Base-by-base conservation (phyloP, 2,797 vertebrate genomes). In the Parotocinclus haroldoi region DNA sequence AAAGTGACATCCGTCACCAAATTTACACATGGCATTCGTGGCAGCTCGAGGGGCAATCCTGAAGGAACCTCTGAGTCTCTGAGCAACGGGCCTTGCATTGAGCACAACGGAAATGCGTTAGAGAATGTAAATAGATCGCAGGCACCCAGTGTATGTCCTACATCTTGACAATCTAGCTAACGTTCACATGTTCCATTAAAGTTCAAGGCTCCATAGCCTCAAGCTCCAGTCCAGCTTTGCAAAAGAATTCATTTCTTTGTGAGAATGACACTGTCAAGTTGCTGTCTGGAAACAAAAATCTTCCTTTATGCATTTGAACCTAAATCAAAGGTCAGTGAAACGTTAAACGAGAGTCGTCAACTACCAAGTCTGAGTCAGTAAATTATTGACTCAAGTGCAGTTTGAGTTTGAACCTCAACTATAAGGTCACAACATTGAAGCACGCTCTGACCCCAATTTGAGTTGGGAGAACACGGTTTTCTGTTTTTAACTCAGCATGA, bases 21-120 rank as follows among this genome's bases (percentile, higher is more conserved):
- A 78, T 79, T 82, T 78, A 75, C 9, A 19, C 49, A 63, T 58
- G 27, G 62, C 61, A 65, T 45, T 54, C 55, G 48, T 2, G 58
- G 69, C 64, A 63, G 67, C 51, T 42, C 19, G 16, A 67, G 74
- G 77, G 71, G 52, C 62, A 50, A 66, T 69, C 72, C 52, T 10
- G 62, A 45, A 49, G 50, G 61, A 14, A 49, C 42, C 39, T n/a
- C n/a, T n/a, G n/a, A n/a, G 76, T 85, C 72, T 79, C 82, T 71
- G 58, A 70, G 83, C 81, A 87, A 84, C 82, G 73, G 65, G 67
- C 44, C 73, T 58, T 66, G 76, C 74, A 80, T 78, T 68, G 80
- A 74, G 36, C 52, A 39, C 27, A 63, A 46, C 57, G 44, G 66
- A 63, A 19, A 72, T 54, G 56, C 60, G 56, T 54, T 37, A 38